Evolutionary conservation across 1,140 invertebrate species (phyloP).

Genomic region (Drosophila subpulchrella): DNA sequence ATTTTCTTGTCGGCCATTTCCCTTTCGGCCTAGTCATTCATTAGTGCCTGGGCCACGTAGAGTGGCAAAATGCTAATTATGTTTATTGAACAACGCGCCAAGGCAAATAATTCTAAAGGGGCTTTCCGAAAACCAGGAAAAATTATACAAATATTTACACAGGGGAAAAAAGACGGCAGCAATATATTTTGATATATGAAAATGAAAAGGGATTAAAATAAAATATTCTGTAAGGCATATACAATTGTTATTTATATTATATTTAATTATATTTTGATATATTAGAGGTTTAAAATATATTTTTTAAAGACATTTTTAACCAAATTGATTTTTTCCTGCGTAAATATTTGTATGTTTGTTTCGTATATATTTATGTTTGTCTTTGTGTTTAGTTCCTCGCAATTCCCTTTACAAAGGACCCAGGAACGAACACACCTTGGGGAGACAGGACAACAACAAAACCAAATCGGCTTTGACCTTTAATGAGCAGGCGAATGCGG

Average conservation of each 20-base stretch:
- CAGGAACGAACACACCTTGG: conserved; percentile 52
- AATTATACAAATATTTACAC: conserved; percentile 25
- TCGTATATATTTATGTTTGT: conserved; percentile 12
- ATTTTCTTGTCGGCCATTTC: conserved; percentile 14
- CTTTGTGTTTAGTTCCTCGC: conserved; percentile 3
- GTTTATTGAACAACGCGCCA: conserved; percentile 70
- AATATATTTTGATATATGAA: no score
- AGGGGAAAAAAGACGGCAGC: no score
- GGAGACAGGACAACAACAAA: conserved; percentile 44
- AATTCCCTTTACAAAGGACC: conserved; percentile 35
- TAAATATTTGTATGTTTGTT: conserved; percentile 17
- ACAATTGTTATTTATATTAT: no score
- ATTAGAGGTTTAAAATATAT: background rate
- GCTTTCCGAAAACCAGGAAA: conserved; percentile 21
- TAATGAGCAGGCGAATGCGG: conserved; percentile 64
- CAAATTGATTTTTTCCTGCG: background rate
- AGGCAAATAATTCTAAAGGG: conserved; percentile 45
- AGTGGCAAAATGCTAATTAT: conserved; percentile 81
- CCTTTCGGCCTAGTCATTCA: conserved; percentile 68
- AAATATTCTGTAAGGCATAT: no score
- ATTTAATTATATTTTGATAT: no score
- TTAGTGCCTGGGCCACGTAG: conserved; percentile 67
- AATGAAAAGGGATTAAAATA: no score
- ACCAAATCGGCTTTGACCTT: conserved; percentile 77
- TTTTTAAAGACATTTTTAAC: background rate